These are phyloP conservation scores for Callithrix jacchus DNA, from an alignment of 2,113 vertebrate genomes.

Conservation along the genomic window DNA sequence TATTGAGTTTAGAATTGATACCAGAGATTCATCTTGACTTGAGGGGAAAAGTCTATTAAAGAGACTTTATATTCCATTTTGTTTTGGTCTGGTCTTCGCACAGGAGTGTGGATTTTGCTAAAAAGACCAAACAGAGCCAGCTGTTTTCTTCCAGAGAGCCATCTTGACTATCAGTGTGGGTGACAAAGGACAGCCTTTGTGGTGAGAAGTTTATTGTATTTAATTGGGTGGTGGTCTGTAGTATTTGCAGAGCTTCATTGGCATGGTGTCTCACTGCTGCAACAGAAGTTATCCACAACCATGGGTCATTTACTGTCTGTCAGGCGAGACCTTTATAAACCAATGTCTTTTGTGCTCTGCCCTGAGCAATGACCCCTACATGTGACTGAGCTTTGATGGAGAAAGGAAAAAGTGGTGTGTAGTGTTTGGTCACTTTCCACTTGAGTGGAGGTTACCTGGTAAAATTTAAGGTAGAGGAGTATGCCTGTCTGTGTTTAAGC, in stretches of 20 bases:
- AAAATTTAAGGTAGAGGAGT: not conserved
- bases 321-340: not conserved
- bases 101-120: conserved; percentile 32
- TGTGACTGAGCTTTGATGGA: not conserved
- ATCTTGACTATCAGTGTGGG: conserved; percentile 59
- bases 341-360: not conserved
- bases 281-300: not conserved
- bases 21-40: not conserved
- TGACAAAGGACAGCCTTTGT: conserved; percentile 72
- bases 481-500: not conserved
- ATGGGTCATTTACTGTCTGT: not conserved
- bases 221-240: conserved; percentile 72
- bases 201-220: conserved; percentile 70
- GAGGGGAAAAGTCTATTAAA: not conserved
- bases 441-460: not conserved
- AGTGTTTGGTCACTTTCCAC: not conserved
- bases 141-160: conserved; percentile 65
- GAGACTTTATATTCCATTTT: not conserved
- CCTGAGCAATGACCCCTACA: not conserved
- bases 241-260: conserved; percentile 71
- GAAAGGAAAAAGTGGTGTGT: not conserved
- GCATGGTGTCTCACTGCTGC: conserved; percentile 67
- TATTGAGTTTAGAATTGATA: conserved; percentile 12
- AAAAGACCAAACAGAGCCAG: conserved; percentile 52
- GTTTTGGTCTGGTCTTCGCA: not conserved